These are phyloP conservation scores for Catostylus mosaicus DNA, from an alignment of 30 jellyfish, hydroid and myxozoan species.

Conservation along the genomic window DNA sequence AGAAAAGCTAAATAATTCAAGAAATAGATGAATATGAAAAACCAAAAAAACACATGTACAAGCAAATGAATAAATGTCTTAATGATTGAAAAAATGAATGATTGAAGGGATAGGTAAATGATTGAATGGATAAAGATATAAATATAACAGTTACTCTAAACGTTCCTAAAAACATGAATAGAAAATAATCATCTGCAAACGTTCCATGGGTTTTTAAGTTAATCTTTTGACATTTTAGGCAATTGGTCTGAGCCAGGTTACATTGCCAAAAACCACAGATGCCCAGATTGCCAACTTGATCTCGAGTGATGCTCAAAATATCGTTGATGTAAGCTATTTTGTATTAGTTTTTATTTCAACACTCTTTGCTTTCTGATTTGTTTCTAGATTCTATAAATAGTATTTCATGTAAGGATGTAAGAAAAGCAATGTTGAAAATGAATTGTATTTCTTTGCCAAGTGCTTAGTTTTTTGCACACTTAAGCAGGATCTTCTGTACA, in stretches of 20 bases:
- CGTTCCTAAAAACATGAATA: not conserved
- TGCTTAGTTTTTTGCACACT: too few species aligned
- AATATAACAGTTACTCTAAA: not conserved
- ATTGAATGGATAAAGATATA: too few species aligned
- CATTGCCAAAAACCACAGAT: constrained; percentile 62
- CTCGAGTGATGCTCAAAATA: constrained; percentile 68
- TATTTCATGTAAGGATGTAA: too few species aligned
- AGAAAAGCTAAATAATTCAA: too few species aligned
- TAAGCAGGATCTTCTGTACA: too few species aligned
- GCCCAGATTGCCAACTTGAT: constrained; percentile 70
- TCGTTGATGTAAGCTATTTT: constrained; percentile 39
- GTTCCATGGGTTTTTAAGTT: not conserved
- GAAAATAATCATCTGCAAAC: not conserved
- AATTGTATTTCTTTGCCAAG: too few species aligned
- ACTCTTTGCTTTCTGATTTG: not conserved
- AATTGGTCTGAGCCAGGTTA: constrained; percentile 40
- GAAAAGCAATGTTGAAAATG: too few species aligned
- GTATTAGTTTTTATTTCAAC: too few species aligned
- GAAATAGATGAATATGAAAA: too few species aligned
- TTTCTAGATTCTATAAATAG: not conserved
- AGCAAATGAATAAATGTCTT: too few species aligned
- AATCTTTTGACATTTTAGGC: constrained; percentile 11
- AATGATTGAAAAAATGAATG: not conserved
- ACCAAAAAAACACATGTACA: too few species aligned
- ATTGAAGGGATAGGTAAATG: not conserved